A percentile compares a stretch with the other conserved stretches of the same genome.
Evolutionary conservation across 2,888 invertebrate species (phyloP).

Genomic region (Rhopalosiphum nymphaeae): DNA sequence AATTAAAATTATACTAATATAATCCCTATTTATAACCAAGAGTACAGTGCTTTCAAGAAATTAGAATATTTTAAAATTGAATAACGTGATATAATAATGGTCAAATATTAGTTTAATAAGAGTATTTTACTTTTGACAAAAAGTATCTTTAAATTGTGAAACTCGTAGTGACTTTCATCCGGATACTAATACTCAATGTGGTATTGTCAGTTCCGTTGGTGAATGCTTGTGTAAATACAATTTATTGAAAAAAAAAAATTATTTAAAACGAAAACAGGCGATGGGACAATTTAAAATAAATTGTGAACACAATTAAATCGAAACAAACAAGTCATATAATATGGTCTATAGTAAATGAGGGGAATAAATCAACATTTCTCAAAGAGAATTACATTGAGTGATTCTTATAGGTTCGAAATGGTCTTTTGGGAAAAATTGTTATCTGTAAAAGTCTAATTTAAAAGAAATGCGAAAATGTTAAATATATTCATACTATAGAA

Average conservation of each 20-base stretch:
- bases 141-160: background rate
- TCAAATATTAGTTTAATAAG: background rate
- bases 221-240: background rate
- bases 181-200: background rate
- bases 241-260: background rate
- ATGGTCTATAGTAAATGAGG: background rate
- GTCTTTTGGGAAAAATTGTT: background rate
- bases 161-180: background rate
- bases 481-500: background rate
- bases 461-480: background rate
- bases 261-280: background rate
- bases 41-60: background rate
- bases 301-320: constrained; percentile 14
- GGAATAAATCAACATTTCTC: background rate
- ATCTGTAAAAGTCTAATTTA: constrained; percentile 15
- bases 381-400: background rate
- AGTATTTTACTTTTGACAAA: background rate
- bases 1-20: background rate
- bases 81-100: background rate
- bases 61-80: background rate
- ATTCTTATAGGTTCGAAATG: background rate
- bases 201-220: too few species aligned
- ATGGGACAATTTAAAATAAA: background rate
- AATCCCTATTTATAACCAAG: background rate
- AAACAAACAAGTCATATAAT: background rate